These are phyloP conservation scores for Hypsopygia costalis DNA, from an alignment of 2,888 invertebrate genomes.

Conservation along the genomic window DNA sequence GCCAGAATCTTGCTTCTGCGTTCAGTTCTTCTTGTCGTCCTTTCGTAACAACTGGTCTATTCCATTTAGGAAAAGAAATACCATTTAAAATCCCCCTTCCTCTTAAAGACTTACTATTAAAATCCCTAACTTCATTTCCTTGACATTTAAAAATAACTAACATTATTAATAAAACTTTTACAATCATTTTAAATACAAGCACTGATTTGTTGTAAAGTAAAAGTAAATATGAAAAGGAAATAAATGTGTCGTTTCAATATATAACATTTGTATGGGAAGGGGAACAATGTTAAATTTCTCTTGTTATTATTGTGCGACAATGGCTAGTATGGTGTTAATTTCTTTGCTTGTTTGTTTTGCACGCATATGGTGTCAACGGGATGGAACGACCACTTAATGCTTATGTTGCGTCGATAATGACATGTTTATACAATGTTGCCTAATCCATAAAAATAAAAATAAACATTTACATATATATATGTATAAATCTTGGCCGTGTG, in stretches of 20 bases:
- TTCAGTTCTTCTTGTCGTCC: conserved; percentile 21
- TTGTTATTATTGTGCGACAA: conserved; percentile 38
- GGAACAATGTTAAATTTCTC: conserved; percentile 46
- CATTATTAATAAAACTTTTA: conserved; percentile 16
- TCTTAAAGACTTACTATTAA: conserved; percentile 12
- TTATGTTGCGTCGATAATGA: not conserved
- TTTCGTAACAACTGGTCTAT: conserved; percentile 23
- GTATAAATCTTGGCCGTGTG: too few relatives aligned
- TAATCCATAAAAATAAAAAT: too few relatives aligned
- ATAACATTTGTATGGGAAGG: conserved; percentile 41
- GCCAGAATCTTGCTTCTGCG: conserved; percentile 50
- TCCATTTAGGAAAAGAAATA: conserved; percentile 29
- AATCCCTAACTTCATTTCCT: conserved; percentile 24
- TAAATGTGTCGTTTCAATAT: conserved; percentile 29
- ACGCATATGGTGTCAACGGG: conserved; percentile 31
- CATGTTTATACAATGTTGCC: not conserved
- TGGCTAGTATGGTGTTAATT: conserved; percentile 40
- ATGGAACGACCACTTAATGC: conserved; percentile 26
- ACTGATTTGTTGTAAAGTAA: not conserved
- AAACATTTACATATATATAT: too few relatives aligned
- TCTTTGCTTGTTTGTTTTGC: conserved; percentile 34
- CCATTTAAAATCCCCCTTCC: conserved; percentile 25
- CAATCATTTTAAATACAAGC: conserved; percentile 19
- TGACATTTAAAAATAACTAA: conserved; percentile 28
- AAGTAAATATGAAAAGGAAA: conserved; percentile 1